A percentile compares a stretch with the other conserved stretches of the same genome.
phyloP scores from a whole-genome alignment of 1,140 invertebrate species.

The Lasioglossum albipes region DNA sequence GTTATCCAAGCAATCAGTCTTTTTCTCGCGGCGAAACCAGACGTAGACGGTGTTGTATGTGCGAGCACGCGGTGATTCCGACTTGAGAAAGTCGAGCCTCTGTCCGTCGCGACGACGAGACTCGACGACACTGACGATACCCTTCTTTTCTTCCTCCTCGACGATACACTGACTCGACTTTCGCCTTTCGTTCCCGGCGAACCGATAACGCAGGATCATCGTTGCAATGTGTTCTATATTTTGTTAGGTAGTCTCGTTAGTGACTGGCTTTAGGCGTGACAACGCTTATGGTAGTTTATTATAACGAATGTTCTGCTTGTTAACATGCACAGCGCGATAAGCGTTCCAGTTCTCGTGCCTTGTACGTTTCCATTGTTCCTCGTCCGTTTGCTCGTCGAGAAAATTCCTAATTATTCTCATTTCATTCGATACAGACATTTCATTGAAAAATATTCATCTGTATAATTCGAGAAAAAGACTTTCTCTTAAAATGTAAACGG shows the following conservation, averaged over 20 bases:
- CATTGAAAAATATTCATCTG: too few species aligned
- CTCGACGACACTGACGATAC: background rate
- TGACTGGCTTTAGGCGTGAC: too few species aligned
- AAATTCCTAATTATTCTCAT: too few species aligned
- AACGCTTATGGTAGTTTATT: too few species aligned
- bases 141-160: background rate
- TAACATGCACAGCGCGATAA: background rate
- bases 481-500: too few species aligned
- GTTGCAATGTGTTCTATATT: too few species aligned
- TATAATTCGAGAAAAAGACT: too few species aligned
- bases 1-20: slow-evolving; percentile 11
- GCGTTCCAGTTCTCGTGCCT: background rate
- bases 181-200: background rate
- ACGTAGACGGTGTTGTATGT: too few species aligned
- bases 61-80: background rate
- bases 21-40: background rate
- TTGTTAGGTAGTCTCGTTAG: too few species aligned
- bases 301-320: background rate
- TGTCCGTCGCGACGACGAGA: background rate
- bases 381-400: too few species aligned
- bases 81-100: background rate
- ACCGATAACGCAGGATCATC: too few species aligned
- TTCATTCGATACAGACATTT: too few species aligned
- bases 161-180: background rate
- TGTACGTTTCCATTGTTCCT: background rate